A percentile compares a stretch with the other conserved stretches of the same genome.
Evolutionary conservation across 2,113 vertebrate species (phyloP).

Genomic region (Atractosteus spatula): DNA sequence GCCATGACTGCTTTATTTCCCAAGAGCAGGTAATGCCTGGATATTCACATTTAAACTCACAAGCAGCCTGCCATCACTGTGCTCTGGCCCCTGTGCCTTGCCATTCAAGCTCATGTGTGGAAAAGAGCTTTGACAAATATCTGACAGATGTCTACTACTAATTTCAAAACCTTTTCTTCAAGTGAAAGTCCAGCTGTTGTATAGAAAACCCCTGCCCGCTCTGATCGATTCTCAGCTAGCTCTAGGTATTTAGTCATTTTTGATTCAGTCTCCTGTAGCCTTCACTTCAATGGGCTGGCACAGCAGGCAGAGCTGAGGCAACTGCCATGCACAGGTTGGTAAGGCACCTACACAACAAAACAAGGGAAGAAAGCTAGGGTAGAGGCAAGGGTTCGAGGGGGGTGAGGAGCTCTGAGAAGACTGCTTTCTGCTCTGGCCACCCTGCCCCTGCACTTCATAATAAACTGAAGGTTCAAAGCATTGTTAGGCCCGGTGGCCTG

Average conservation of each 20-base stretch:
- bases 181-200: slow-evolving; percentile 78
- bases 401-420: slow-evolving; percentile 17
- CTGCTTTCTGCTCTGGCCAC: slow-evolving; percentile 46
- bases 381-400: slow-evolving; percentile 23
- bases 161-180: slow-evolving; percentile 77
- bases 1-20: too few species aligned
- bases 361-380: slow-evolving; percentile 37
- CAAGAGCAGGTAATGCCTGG: too few species aligned
- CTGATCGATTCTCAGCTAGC: slow-evolving; percentile 79
- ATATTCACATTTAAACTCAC: too few species aligned
- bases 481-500: slow-evolving; percentile 56
- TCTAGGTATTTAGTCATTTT: slow-evolving; percentile 75
- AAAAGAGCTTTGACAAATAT: slow-evolving; percentile 54
- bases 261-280: slow-evolving; percentile 66
- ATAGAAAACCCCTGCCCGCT: slow-evolving; percentile 77
- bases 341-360: slow-evolving; percentile 30
- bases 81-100: too few species aligned
- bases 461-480: slow-evolving; percentile 67
- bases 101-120: not conserved
- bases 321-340: slow-evolving; percentile 35
- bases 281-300: slow-evolving; percentile 77
- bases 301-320: slow-evolving; percentile 66
- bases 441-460: slow-evolving; percentile 64
- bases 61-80: too few species aligned
- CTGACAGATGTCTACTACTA: slow-evolving; percentile 68